These are phyloP conservation scores for Ferrisia virgata DNA, from an alignment of 2,888 invertebrate genomes.

Conservation along the genomic window DNA sequence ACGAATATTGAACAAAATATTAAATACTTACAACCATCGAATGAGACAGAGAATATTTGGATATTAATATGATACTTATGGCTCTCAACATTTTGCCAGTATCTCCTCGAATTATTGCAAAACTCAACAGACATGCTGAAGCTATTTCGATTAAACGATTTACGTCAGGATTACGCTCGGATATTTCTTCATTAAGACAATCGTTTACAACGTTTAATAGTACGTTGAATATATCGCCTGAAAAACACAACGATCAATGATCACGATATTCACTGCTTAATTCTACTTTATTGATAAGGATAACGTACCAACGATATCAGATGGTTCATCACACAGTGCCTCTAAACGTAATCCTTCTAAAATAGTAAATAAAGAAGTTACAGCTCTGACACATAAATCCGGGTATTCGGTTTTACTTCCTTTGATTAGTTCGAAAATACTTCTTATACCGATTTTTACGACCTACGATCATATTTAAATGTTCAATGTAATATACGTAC, in stretches of 20 bases:
- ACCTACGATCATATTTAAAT: conserved; percentile 57
- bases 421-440: conserved; percentile 86
- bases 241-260: conserved; percentile 52
- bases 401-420: conserved; percentile 82
- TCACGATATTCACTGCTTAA: background rate
- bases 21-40: conserved; percentile 68
- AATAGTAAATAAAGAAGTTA: conserved; percentile 83
- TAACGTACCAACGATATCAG: conserved; percentile 64
- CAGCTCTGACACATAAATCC: conserved; percentile 79
- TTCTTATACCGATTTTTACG: conserved; percentile 76
- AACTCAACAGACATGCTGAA: conserved; percentile 84
- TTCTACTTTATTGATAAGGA: background rate
- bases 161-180: background rate
- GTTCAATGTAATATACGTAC: background rate
- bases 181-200: conserved; percentile 15
- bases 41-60: conserved; percentile 69
- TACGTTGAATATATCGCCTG: conserved; percentile 78
- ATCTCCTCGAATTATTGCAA: conserved; percentile 90
- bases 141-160: conserved; percentile 59
- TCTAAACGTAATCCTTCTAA: conserved; percentile 87
- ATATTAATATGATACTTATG: conserved; percentile 82
- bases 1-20: background rate
- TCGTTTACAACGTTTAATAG: conserved; percentile 67
- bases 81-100: conserved; percentile 86
- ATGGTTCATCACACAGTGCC: conserved; percentile 76